These are phyloP conservation scores for Corbicula japonica DNA, from an alignment of 2,888 invertebrate species.

Conservation along the genomic window DNA sequence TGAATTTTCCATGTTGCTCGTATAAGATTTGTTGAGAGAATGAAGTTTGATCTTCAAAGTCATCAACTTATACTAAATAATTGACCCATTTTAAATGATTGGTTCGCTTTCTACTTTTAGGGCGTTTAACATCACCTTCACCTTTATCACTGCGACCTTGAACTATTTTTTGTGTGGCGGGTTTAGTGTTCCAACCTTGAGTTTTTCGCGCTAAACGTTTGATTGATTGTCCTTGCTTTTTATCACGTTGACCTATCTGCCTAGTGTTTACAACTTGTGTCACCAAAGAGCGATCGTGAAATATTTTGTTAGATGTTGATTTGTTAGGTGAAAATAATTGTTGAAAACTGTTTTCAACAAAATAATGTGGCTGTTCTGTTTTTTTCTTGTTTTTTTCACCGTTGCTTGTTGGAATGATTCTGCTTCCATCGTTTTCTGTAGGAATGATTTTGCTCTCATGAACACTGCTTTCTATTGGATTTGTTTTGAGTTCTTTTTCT, in stretches of 20 bases:
- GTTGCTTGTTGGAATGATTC: too few relatives aligned
- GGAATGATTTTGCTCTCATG: too few relatives aligned
- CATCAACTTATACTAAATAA: conserved; percentile 12
- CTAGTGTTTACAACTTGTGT: conserved; percentile 1
- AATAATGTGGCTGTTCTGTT: conserved; percentile 6
- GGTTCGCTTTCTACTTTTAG: neutral
- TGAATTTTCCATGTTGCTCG: conserved; percentile 4
- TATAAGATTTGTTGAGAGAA: neutral
- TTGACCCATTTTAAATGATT: neutral
- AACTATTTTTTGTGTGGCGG: neutral
- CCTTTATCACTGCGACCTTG: too few relatives aligned
- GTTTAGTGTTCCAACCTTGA: neutral
- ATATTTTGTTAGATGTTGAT: neutral
- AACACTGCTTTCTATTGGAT: neutral
- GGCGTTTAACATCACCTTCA: too few relatives aligned
- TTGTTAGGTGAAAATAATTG: conserved; percentile 9
- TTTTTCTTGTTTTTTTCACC: neutral
- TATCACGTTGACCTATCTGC: conserved; percentile 1
- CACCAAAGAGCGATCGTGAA: too few relatives aligned
- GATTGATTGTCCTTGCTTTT: conserved; percentile 10
- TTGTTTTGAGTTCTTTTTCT: too few relatives aligned
- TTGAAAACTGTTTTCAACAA: conserved; percentile 27
- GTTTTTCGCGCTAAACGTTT: conserved; percentile 1
- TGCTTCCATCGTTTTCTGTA: conserved; percentile 10
- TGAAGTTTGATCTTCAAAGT: neutral